These are phyloP conservation scores for Tipula confusa DNA, from an alignment of 2,888 invertebrate genomes.

Conservation along the genomic window DNA sequence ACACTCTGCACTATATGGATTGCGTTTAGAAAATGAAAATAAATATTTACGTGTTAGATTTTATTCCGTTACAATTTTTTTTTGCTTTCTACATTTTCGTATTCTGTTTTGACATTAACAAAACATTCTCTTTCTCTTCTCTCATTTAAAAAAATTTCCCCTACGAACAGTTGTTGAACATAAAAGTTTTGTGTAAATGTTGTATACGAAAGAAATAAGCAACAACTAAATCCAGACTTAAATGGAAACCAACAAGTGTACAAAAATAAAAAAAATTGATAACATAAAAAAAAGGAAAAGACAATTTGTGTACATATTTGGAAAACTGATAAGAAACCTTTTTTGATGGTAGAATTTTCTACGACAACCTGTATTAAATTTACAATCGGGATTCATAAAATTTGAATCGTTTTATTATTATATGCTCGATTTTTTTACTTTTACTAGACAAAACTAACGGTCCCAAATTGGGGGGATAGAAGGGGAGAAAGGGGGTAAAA, in stretches of 20 bases:
- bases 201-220: background rate
- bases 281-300: background rate
- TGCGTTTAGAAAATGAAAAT: background rate
- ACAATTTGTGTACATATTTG: background rate
- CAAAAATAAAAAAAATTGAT: background rate
- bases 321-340: background rate
- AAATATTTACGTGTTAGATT: background rate
- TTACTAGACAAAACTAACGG: too few relatives aligned
- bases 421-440: too few relatives aligned
- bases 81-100: background rate
- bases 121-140: background rate
- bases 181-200: too few relatives aligned
- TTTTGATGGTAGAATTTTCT: background rate
- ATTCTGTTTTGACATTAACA: background rate
- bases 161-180: background rate
- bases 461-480: too few relatives aligned
- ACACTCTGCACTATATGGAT: background rate
- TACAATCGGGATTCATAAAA: too few relatives aligned
- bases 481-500: too few relatives aligned
- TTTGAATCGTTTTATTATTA: too few relatives aligned
- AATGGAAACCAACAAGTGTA: background rate
- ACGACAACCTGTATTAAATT: too few relatives aligned
- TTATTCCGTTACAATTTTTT: background rate
- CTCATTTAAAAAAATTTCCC: background rate
- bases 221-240: background rate